A percentile compares a stretch with the other conserved stretches of the same genome.
Evolutionary conservation across 2,797 vertebrate genomes (phyloP).

Genomic region (Pseudomugil gertrudae): DNA sequence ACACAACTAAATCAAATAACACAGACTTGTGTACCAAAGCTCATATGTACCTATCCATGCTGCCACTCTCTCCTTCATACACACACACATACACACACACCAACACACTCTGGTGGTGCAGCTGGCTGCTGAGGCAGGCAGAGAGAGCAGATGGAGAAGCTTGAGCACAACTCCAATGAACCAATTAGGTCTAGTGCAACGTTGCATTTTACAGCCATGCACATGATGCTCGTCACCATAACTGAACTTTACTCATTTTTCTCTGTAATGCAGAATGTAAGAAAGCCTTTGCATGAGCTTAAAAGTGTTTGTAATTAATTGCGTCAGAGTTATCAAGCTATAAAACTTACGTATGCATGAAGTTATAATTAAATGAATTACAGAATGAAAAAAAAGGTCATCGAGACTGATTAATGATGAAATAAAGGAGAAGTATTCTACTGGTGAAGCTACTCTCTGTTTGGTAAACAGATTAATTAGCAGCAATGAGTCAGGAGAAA

Average conservation of each 20-base stretch:
- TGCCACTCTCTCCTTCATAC: background rate
- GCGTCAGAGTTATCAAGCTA: background rate
- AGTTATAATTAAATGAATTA: constrained; percentile 24
- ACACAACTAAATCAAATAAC: constrained; percentile 51
- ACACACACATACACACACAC: constrained; percentile 8
- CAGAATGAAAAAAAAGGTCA: constrained; percentile 23
- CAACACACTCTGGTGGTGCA: constrained; percentile 50
- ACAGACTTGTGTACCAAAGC: constrained; percentile 14
- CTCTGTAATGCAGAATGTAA: constrained; percentile 4
- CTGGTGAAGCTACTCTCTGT: constrained; percentile 28
- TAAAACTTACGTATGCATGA: constrained; percentile 4
- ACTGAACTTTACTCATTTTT: constrained; percentile 19
- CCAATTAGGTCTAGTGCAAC: constrained; percentile 61
- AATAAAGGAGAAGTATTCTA: constrained; percentile 37
- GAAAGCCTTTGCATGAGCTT: constrained; percentile 14
- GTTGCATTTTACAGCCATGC: constrained; percentile 49
- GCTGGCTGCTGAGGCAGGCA: constrained; percentile 71
- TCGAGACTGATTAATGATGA: constrained; percentile 23
- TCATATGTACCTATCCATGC: constrained; percentile 20
- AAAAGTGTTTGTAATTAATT: constrained; percentile 8
- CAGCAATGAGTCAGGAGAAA: constrained; percentile 38
- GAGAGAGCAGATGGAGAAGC: constrained; percentile 74
- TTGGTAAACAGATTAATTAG: constrained; percentile 54
- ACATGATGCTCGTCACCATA: constrained; percentile 36
- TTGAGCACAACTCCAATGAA: constrained; percentile 65